A percentile compares a stretch with the other conserved stretches of the same genome.
Evolutionary conservation across 2,888 invertebrate genomes (phyloP).

Genomic region (Drosophila recens): DNA sequence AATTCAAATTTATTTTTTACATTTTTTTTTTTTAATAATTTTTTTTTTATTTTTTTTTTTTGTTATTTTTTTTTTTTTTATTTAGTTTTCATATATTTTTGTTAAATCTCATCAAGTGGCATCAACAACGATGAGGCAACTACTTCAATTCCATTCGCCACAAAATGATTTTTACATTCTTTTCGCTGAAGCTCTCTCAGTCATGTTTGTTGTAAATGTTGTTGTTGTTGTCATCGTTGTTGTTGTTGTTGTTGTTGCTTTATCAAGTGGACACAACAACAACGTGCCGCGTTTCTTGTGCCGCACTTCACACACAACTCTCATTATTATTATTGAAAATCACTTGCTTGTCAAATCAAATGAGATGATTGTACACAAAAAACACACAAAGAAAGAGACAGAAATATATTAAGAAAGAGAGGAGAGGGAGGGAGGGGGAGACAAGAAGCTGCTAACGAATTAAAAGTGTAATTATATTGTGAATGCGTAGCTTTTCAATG

Average conservation of each 20-base stretch:
- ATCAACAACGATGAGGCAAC: constrained; percentile 15
- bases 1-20: too few species aligned
- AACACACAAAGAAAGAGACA: constrained; percentile 1
- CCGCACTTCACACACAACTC: constrained; percentile 68
- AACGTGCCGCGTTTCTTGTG: constrained; percentile 39
- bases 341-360: constrained; percentile 82
- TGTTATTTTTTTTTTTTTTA: background rate
- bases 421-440: constrained; percentile 9
- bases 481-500: constrained; percentile 67
- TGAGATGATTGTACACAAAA: constrained; percentile 79
- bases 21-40: too few species aligned
- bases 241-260: constrained; percentile 37
- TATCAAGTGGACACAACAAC: constrained; percentile 62
- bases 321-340: constrained; percentile 82
- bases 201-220: constrained; percentile 57
- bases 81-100: background rate
- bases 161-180: constrained; percentile 58
- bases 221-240: constrained; percentile 45
- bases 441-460: constrained; percentile 70
- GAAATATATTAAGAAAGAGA: background rate
- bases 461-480: constrained; percentile 77
- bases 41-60: too few species aligned
- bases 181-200: constrained; percentile 58
- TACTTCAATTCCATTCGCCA: constrained; percentile 40
- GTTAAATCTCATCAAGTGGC: constrained; percentile 3